These are phyloP conservation scores for Drosophila guanche DNA, from an alignment of 1,140 invertebrate species.

Conservation along the genomic window DNA sequence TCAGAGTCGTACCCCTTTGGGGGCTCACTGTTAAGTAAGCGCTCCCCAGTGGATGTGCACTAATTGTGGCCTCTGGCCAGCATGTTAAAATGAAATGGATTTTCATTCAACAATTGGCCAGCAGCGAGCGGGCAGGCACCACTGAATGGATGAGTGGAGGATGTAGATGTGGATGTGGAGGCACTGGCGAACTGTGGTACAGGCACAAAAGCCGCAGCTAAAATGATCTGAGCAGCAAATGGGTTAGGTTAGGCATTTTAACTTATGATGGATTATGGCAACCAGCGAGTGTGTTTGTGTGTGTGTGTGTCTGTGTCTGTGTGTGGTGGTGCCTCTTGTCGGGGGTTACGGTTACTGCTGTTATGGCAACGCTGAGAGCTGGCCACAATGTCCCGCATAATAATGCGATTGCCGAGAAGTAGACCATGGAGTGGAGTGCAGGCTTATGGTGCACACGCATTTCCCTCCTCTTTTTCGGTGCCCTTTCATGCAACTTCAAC, in stretches of 20 bases:
- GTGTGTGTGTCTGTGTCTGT: constrained; percentile 28
- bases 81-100: constrained; percentile 83
- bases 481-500: constrained; percentile 32
- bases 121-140: constrained; percentile 13
- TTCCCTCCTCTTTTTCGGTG: constrained; percentile 16
- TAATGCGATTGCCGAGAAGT: constrained; percentile 67
- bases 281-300: constrained; percentile 18
- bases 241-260: constrained; percentile 58
- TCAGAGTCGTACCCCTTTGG: no score
- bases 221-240: constrained; percentile 50
- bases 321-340: constrained; percentile 22
- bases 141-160: no score
- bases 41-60: constrained; percentile 63
- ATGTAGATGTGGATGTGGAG: no score
- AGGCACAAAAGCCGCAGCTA: constrained; percentile 33
- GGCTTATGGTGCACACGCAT: constrained; percentile 14
- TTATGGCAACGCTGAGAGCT: constrained; percentile 43
- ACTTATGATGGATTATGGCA: constrained; percentile 78
- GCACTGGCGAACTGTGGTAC: not conserved
- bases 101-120: constrained; percentile 79
- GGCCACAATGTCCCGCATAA: constrained; percentile 66
- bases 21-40: constrained; percentile 42
- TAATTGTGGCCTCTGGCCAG: constrained; percentile 74
- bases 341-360: constrained; percentile 12
- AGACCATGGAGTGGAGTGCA: constrained; percentile 37